Base-by-base conservation (phyloP, 2,888 invertebrate genomes). In the Scrobipalpa costella region DNA sequence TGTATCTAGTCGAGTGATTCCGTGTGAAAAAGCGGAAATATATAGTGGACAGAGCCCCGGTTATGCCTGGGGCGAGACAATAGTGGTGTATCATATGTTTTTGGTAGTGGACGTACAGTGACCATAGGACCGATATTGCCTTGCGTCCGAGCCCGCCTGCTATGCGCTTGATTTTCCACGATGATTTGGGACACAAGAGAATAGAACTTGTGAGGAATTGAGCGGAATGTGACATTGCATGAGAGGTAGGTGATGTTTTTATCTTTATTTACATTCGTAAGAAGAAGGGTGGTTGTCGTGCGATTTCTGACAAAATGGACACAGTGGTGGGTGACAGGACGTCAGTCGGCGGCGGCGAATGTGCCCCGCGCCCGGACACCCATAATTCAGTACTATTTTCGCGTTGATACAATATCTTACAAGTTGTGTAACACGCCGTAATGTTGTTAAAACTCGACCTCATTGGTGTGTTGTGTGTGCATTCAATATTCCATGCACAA, bases 201-300 rank as follows among this genome's bases (percentile, higher is more conserved):
- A 86, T 90, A 88, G 84, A 84, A 84, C 77, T 86, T 81, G 79
- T 85, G 83, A 85, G 86, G 85, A 86, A 89, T 89, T 90, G 86
- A 91, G 86, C 90, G 91, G 91, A 90, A 92, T 91, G 91, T 91
- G 91, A 91, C 91, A 90, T 90, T 86, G 90, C 86, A 90, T 89
- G 86, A 89, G 86, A 91, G 91, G 91, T 91, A 74, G 88, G 90
- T 86, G 71, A 63, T 70, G 69, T 72, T 78, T 78, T 82, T 80
- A 76, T 73, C 85, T 90, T 89, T 90, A 90, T 90, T 90, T 90
- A 90, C 89, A 86, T 90, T 63, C 61, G 57, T 3, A n/a, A 19
- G 13, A 58, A 44, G 19, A 62, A 57, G 40, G 57, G 40, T 64
- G 60, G 74, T 75, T 76, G n/a, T n/a, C n/a, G 77, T 79, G 74